These are phyloP conservation scores for Phortica magna DNA, from an alignment of 2,888 invertebrate species.

Conservation along the genomic window DNA sequence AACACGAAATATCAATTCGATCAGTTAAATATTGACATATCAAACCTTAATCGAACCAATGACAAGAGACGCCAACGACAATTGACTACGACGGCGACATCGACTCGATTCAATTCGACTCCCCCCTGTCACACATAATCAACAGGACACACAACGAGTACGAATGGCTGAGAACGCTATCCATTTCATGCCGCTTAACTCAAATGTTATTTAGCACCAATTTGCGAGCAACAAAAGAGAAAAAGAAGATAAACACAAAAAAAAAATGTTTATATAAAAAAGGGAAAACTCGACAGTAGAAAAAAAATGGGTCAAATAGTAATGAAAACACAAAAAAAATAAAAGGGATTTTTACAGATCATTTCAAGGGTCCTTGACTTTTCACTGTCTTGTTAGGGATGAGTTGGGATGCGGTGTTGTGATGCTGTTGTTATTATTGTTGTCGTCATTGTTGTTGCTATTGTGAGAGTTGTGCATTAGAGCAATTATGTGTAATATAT, in stretches of 20 bases:
- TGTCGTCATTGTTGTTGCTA: slow-evolving; percentile 37
- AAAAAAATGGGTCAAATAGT: slow-evolving; percentile 49
- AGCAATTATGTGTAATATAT: slow-evolving; percentile 70
- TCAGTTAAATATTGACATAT: slow-evolving; percentile 75
- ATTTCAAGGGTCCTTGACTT: slow-evolving; percentile 77
- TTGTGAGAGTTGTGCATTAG: slow-evolving; percentile 44
- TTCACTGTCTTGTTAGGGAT: slow-evolving; percentile 47
- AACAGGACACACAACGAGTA: neutral
- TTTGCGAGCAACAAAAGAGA: neutral
- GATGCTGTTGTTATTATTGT: slow-evolving; percentile 15
- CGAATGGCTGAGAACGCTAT: neutral
- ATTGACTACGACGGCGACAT: slow-evolving; percentile 6
- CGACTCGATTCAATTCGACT: no score
- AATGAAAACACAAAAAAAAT: slow-evolving; percentile 34
- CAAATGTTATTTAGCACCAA: neutral
- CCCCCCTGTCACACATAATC: neutral
- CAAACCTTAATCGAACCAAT: slow-evolving; percentile 76
- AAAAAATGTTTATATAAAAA: neutral
- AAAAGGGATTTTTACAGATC: slow-evolving; percentile 64
- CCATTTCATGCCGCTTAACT: slow-evolving; percentile 1
- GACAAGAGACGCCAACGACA: slow-evolving; percentile 60
- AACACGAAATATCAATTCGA: slow-evolving; percentile 72
- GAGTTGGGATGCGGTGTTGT: slow-evolving; percentile 12
- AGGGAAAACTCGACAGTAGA: slow-evolving; percentile 29
- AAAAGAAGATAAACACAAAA: neutral